Conservation (phyloP, 2,888 invertebrate species). For the Hirtodrosophila trivittata region DNA sequence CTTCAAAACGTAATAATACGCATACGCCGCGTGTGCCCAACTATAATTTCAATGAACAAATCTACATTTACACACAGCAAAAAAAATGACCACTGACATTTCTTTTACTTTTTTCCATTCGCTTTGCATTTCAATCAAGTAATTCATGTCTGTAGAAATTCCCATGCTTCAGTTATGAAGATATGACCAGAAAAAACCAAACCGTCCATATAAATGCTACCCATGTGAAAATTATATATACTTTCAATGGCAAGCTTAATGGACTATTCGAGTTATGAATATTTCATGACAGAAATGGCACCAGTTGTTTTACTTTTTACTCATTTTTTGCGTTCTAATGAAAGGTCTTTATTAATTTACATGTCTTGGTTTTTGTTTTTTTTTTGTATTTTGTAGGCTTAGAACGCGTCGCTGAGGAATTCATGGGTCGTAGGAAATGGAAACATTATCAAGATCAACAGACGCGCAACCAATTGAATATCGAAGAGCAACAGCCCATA, state of each 20-base stretch:
- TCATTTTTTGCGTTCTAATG: not conserved
- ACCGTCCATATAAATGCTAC: constrained; percentile 45
- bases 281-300: constrained; percentile 33
- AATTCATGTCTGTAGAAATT: constrained; percentile 69
- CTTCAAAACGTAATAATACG: constrained; percentile 62
- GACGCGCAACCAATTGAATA: constrained; percentile 85
- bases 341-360: not conserved
- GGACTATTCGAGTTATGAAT: constrained; percentile 25
- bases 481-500: constrained; percentile 77
- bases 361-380: not conserved
- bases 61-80: constrained; percentile 4
- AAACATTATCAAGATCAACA: constrained; percentile 94
- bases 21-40: constrained; percentile 58
- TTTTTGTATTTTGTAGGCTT: constrained; percentile 87
- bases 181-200: constrained; percentile 20
- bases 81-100: constrained; percentile 17
- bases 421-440: constrained; percentile 98
- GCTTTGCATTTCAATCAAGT: constrained; percentile 69
- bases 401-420: constrained; percentile 98
- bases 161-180: constrained; percentile 51
- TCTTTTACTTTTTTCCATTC: constrained; percentile 20
- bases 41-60: constrained; percentile 30
- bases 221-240: constrained; percentile 53
- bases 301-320: constrained; percentile 6
- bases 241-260: constrained; percentile 48